Base-by-base conservation (phyloP, 2,888 invertebrate genomes). In the Papilio demoleus region DNA sequence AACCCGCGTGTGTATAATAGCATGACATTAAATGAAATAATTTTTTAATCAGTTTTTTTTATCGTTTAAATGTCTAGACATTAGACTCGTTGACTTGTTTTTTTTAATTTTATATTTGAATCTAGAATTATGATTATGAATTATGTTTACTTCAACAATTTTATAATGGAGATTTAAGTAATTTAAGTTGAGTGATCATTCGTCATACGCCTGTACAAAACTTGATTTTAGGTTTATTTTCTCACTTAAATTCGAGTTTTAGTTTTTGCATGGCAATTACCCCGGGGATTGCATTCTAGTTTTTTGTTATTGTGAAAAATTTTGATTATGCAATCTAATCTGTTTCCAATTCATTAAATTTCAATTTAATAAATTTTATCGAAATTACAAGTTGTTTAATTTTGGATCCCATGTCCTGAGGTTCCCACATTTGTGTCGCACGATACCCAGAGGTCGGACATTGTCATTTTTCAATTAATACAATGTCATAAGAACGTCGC, bases 261-360 rank as follows among this genome's bases (percentile, higher is more conserved):
- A 86, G 80, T 84, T 80, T 74, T 76, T 91, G 92, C 92, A 92
- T 92, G 91, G 90, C 89, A 89, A 88, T 60, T 86, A 83, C 87
- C 88, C 86, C 86, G 87, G 85, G 85, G 79, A 59, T 90, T 91
- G 92, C 91, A 85, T 91, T 88, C 88, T 82, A 82, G 83, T 88
- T 90, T 92, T 90, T 90, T 31, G 31, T 86, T 70, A 77, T 79
- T 77, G 75, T 76, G 79, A 87, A 91, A 92, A 92, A 92, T 88
- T 88, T 85, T 90, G 91, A 92, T 91, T 88, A 91, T 90, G 92
- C 91, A 89, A 86, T 90, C 90, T 84, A 77, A 77, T 75, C 74
- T 80, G 74, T 75, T 81, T 82, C 79, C 81, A 74, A 78, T 72
- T 78, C 76, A 83, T 78, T 79, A 80, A 85, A 56, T 86, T 88